Evolutionary conservation across 2,888 invertebrate species (phyloP).

Genomic region (Pristionchus maxplancki): DNA sequence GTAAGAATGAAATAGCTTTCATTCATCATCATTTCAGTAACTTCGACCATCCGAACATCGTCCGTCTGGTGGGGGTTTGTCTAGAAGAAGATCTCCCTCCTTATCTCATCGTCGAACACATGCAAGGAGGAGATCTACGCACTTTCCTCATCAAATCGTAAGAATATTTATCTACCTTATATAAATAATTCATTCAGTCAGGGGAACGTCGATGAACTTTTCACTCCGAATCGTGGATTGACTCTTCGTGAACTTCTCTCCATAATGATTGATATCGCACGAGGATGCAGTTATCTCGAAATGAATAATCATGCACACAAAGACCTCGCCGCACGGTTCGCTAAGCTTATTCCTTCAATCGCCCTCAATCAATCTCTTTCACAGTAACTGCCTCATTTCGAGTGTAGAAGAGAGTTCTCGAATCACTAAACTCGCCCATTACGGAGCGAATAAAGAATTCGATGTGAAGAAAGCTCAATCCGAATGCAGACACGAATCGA

Average conservation of each 20-base stretch:
- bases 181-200: background rate
- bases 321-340: conserved; percentile 89
- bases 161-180: background rate
- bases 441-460: conserved; percentile 23
- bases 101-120: conserved; percentile 94
- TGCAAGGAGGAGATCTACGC: conserved; percentile 96
- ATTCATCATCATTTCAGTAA: conserved; percentile 83
- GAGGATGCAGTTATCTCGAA: conserved; percentile 95
- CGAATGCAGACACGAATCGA: conserved; percentile 42
- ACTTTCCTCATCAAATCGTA: conserved; percentile 86
- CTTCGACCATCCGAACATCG: conserved; percentile 95
- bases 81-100: conserved; percentile 89
- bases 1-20: too few relatives aligned
- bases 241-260: conserved; percentile 87
- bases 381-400: conserved; percentile 88
- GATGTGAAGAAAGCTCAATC: background rate
- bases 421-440: conserved; percentile 87
- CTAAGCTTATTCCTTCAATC: background rate
- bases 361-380: background rate
- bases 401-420: conserved; percentile 79
- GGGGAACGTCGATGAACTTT: background rate
- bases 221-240: background rate
- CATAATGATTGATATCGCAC: conserved; percentile 95
- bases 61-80: conserved; percentile 93
- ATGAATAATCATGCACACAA: conserved; percentile 96